Percentiles rank a stretch among this genome's conserved stretches.
Evolutionary conservation across 1,140 invertebrate genomes (phyloP).

Genomic region (Prorops nasuta): DNA sequence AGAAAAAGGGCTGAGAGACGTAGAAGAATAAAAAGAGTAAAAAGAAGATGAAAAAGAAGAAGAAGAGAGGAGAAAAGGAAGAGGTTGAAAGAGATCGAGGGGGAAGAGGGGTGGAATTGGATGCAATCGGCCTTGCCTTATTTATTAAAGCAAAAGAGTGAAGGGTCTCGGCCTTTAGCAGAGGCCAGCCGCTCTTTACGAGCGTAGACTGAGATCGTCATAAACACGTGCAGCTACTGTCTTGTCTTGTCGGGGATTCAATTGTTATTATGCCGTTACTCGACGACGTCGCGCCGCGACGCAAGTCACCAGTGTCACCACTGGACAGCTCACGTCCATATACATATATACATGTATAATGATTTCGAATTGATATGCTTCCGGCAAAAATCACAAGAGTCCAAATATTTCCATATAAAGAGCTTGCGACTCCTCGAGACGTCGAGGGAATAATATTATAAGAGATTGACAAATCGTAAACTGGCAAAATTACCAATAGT

Average conservation of each 20-base stretch:
- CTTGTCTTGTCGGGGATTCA: conserved; percentile 22
- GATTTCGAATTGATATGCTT: too few relatives aligned
- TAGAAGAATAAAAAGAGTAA: background rate
- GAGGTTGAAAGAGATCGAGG: background rate
- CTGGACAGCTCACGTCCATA: too few relatives aligned
- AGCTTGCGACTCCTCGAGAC: too few relatives aligned
- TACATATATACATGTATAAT: too few relatives aligned
- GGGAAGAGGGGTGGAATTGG: background rate
- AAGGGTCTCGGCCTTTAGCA: conserved; percentile 18
- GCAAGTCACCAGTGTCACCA: background rate
- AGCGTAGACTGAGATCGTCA: conserved; percentile 28
- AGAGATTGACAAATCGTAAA: too few relatives aligned
- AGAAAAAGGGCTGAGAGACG: background rate
- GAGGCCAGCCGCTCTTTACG: conserved; percentile 23
- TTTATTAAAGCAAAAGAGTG: conserved; percentile 20
- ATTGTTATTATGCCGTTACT: conserved; percentile 25
- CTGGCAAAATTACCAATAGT: too few relatives aligned
- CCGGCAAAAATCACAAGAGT: too few relatives aligned
- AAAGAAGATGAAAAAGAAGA: background rate
- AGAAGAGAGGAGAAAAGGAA: conserved; percentile 1
- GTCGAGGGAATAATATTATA: too few relatives aligned
- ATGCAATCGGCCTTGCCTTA: conserved; percentile 16
- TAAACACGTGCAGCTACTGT: conserved; percentile 31
- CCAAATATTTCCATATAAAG: too few relatives aligned
- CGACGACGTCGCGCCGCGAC: background rate